Evolutionary conservation across 2,888 invertebrate genomes (phyloP).

Genomic region (Taphrorychus bicolor): DNA sequence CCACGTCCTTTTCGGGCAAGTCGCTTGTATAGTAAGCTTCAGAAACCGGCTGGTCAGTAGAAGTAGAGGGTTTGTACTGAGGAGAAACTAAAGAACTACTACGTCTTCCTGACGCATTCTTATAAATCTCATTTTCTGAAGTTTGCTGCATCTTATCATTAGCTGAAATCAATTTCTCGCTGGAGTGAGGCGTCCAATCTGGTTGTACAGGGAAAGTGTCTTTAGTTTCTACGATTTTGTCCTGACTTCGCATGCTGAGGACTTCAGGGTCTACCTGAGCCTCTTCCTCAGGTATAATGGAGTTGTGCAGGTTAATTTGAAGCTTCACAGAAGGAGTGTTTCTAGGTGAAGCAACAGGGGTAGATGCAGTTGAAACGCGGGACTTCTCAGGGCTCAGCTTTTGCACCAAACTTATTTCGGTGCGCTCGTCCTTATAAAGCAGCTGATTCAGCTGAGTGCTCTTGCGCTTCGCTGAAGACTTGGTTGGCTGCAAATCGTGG

Average conservation of each 20-base stretch:
- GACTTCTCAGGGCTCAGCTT: slow-evolving; percentile 19
- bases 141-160: slow-evolving; percentile 42
- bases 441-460: slow-evolving; percentile 30
- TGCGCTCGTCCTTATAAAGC: slow-evolving; percentile 38
- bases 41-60: not conserved
- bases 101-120: not conserved
- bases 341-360: slow-evolving; percentile 11
- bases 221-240: slow-evolving; percentile 35
- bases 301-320: slow-evolving; percentile 32
- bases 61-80: not conserved
- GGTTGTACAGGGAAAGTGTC: slow-evolving; percentile 29
- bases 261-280: not conserved
- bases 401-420: slow-evolving; percentile 36
- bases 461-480: not conserved
- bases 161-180: slow-evolving; percentile 21
- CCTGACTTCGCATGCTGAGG: slow-evolving; percentile 25
- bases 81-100: not conserved
- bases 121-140: slow-evolving; percentile 38
- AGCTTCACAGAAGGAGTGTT: slow-evolving; percentile 30
- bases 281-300: slow-evolving; percentile 25
- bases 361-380: not conserved
- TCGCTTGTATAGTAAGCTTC: slow-evolving; percentile 19
- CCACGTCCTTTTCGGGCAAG: slow-evolving; percentile 23
- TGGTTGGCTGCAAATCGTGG: not conserved
- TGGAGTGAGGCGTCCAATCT: too few species aligned